Percentiles rank a stretch among this genome's conserved stretches.
These are phyloP conservation scores for Tragelaphus strepsiceros DNA, from an alignment of 2,113 vertebrate species.

Conservation along the genomic window DNA sequence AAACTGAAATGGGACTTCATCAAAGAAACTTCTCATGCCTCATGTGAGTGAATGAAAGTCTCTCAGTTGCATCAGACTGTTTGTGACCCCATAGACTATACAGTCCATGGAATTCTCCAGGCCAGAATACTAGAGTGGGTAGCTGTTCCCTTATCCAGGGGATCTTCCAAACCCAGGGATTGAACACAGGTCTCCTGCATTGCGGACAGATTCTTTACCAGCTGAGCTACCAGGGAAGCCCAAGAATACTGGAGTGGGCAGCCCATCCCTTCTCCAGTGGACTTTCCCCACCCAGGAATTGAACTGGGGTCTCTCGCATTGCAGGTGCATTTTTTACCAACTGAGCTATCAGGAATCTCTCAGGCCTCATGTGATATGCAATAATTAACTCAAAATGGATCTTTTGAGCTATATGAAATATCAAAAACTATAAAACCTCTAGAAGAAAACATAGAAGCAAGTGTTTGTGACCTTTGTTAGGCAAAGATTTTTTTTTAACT, in stretches of 20 bases:
- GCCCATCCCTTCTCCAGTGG: not conserved
- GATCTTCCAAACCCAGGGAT: not conserved
- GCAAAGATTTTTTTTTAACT: not conserved
- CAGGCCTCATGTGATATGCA: not conserved
- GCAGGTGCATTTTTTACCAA: not conserved
- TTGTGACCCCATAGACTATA: not conserved
- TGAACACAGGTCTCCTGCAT: not conserved
- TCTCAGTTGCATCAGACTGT: not conserved
- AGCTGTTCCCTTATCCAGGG: not conserved
- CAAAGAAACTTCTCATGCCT: not conserved
- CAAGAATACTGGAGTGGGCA: not conserved
- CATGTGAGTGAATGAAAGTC: not conserved
- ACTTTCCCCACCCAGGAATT: not conserved
- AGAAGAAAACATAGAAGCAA: not conserved
- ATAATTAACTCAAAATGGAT: not conserved
- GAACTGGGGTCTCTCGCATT: not conserved
- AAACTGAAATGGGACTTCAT: not conserved
- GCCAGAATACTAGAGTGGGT: not conserved
- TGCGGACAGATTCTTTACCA: not conserved
- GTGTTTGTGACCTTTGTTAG: not conserved
- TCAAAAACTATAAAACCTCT: not conserved
- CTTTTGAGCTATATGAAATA: not conserved
- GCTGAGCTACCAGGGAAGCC: not conserved
- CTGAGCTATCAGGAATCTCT: not conserved
- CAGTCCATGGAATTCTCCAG: not conserved